phyloP scores from a whole-genome alignment of 1,140 invertebrate genomes.

The Medauroidea extradentata region DNA sequence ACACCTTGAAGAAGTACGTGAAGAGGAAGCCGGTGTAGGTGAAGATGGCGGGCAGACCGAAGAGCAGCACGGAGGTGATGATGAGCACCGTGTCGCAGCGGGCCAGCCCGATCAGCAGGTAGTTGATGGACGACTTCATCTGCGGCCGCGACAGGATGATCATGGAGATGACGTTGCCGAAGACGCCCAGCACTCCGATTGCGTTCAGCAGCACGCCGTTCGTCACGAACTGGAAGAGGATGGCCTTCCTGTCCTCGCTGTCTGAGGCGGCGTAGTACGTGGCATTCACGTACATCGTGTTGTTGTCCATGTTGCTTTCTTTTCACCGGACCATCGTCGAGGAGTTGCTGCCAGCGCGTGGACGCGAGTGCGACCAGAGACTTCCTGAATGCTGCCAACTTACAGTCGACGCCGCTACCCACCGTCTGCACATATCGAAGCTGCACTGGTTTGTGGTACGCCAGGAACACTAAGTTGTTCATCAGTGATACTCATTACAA shows the following conservation, averaged over 20 bases:
- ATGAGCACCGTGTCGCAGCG: constrained; percentile 87
- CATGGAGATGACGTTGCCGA: constrained; percentile 87
- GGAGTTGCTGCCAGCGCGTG: too few relatives aligned
- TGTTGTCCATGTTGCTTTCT: neutral
- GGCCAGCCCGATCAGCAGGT: constrained; percentile 83
- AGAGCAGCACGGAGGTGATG: constrained; percentile 79
- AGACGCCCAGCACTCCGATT: constrained; percentile 76
- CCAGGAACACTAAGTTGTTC: too few relatives aligned
- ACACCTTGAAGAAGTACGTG: constrained; percentile 45
- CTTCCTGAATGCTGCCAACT: too few relatives aligned
- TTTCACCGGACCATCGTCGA: too few relatives aligned
- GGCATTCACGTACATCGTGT: neutral
- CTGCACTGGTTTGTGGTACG: too few relatives aligned
- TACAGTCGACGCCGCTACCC: too few relatives aligned
- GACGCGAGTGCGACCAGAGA: too few relatives aligned
- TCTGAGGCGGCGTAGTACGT: constrained; percentile 34
- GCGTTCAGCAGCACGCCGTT: constrained; percentile 79
- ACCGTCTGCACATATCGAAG: too few relatives aligned
- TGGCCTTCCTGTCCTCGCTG: constrained; percentile 45
- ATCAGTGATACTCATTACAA: too few relatives aligned
- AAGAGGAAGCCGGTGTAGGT: constrained; percentile 62
- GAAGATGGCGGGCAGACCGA: constrained; percentile 79
- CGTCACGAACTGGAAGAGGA: constrained; percentile 71
- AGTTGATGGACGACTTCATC: constrained; percentile 93
- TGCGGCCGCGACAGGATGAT: constrained; percentile 85